A percentile compares a stretch with the other conserved stretches of the same genome.
Evolutionary conservation across 2,113 vertebrate genomes (phyloP).

Genomic region (Scomber japonicus): DNA sequence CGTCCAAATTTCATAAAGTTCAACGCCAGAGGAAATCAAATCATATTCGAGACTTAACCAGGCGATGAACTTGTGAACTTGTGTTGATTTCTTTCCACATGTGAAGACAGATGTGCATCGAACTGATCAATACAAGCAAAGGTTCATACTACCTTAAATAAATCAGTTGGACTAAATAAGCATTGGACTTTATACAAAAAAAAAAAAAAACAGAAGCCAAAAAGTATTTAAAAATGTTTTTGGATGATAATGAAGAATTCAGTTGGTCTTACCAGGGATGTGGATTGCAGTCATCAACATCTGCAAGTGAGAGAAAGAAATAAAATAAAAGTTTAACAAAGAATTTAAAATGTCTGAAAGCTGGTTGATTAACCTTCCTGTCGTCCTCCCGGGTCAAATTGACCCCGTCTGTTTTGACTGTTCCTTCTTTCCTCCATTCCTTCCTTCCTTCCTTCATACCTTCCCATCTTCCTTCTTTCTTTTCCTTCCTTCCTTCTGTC

Average conservation of each 20-base stretch:
- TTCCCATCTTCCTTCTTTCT: no score
- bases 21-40: neutral
- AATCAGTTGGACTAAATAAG: neutral
- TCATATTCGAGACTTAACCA: neutral
- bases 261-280: slow-evolving; percentile 91
- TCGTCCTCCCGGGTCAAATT: no score
- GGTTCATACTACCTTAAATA: neutral
- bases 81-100: neutral
- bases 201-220: no score
- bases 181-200: neutral
- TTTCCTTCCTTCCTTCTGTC: no score
- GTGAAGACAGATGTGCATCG: neutral
- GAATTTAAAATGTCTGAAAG: no score
- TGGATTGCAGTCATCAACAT: slow-evolving; percentile 95
- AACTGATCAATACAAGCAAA: neutral
- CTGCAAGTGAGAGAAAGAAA: slow-evolving; percentile 75
- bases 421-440: no score
- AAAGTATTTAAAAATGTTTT: neutral
- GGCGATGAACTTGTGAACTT: neutral
- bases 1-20: neutral
- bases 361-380: no score
- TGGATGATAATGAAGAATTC: neutral
- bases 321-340: no score
- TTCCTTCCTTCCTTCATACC: no score
- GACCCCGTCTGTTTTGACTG: no score